Conservation (phyloP, 2,113 vertebrate species). For the Syngnathus floridae region DNA sequence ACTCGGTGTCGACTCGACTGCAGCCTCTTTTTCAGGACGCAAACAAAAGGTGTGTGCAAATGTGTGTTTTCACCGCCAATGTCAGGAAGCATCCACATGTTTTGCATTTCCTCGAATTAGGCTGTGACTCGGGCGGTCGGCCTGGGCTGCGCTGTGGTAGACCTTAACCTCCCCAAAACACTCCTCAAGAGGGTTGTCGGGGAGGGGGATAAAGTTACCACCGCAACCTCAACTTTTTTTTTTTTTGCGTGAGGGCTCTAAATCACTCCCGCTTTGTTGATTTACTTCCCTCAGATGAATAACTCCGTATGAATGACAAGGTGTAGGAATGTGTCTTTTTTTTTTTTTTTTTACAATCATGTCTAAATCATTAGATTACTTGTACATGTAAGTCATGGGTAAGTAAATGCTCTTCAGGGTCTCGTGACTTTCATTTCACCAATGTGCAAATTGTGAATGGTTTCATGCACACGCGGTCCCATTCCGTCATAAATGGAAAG, state of each 20-base stretch:
- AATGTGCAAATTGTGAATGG: not conserved
- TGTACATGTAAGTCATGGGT: not conserved
- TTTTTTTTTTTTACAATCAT: not conserved
- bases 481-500: not conserved
- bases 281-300: not conserved
- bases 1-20: conserved; percentile 80
- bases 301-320: not conserved
- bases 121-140: not conserved
- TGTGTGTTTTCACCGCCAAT: not conserved
- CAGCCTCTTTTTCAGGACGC: conserved; percentile 83
- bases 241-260: not conserved
- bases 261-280: not conserved
- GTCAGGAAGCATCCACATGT: not conserved
- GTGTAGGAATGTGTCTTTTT: not conserved
- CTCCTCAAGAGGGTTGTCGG: not conserved
- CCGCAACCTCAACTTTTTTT: conserved; percentile 4
- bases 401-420: no score
- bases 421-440: not conserved
- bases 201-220: conserved; percentile 2
- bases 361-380: not conserved
- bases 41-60: conserved; percentile 75
- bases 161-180: conserved; percentile 3
- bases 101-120: conserved; percentile 8
- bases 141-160: conserved; percentile 3
- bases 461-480: no score